These are phyloP conservation scores for Sipha flava DNA, from an alignment of 1,140 invertebrate species.

Conservation along the genomic window DNA sequence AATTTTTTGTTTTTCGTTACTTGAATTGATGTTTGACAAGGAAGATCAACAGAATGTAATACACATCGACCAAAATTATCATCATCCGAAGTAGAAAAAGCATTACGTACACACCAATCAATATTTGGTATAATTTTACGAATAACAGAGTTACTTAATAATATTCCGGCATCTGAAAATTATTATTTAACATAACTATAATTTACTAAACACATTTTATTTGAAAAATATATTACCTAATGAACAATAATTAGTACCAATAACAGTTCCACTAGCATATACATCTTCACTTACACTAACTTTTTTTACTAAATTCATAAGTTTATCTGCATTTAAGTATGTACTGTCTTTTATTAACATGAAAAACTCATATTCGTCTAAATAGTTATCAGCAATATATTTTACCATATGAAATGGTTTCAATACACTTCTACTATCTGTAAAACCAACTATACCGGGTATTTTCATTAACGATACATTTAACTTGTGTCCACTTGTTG, in stretches of 20 bases:
- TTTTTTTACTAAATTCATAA: constrained; percentile 59
- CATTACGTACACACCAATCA: constrained; percentile 78
- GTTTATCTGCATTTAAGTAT: constrained; percentile 64
- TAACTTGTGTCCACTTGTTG: constrained; percentile 53
- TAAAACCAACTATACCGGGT: constrained; percentile 71
- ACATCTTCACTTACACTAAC: constrained; percentile 75
- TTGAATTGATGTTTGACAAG: constrained; percentile 48
- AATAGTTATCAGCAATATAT: constrained; percentile 79
- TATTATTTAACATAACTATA: background rate
- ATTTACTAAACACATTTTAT: background rate
- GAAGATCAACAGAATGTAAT: constrained; percentile 55
- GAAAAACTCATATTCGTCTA: constrained; percentile 84
- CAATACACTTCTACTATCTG: constrained; percentile 61
- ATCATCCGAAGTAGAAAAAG: constrained; percentile 64
- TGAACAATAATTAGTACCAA: constrained; percentile 53
- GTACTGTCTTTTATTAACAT: constrained; percentile 72
- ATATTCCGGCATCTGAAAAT: constrained; percentile 58
- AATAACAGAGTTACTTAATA: constrained; percentile 68
- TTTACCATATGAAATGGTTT: constrained; percentile 77
- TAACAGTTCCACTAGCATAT: constrained; percentile 54
- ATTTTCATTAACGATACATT: constrained; percentile 52
- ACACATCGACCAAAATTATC: constrained; percentile 77
- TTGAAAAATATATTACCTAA: constrained; percentile 48
- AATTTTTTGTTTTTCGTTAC: constrained; percentile 19
- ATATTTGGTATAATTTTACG: constrained; percentile 60